Evolutionary conservation across 2,888 invertebrate genomes (phyloP), one percentile per base, ranked within the genome.

Genomic region (Mythimna vitellina): DNA sequence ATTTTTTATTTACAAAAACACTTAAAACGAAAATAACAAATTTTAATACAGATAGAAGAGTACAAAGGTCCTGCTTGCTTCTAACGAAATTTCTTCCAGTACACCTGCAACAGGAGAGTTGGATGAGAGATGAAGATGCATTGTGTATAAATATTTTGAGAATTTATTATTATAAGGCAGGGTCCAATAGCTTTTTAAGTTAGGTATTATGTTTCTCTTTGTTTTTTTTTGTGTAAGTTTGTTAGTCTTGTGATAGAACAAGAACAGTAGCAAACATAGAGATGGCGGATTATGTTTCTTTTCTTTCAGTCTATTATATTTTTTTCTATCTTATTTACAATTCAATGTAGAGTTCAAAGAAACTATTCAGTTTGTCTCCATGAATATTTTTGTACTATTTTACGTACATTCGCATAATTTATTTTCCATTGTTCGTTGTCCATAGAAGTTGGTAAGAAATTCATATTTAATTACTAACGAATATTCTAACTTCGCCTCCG

Each of bases 281-380:
- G n/a, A 60, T 77, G 22, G 53, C 9, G 29, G 20, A 61, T 73
- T 76, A 76, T 60, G n/a, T 60, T 12, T 60, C 5, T 68, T 60
- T 60, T 60, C 46, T 38, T 60, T 38, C 1, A 17, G 7, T 46
- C 6, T 20, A 5, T 46, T 51, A 9, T 25, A 74, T 60, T 38
- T 42, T 20, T 58, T 22, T 60, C 6, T 38, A 60, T 6, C 49
- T 49, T 38, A 67, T 60, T 46, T 49, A 20, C n/a, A 76, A 60
- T 35, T 29, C 22, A 9, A 76, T 42, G 8, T 29, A 5, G 76
- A 73, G 77, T 76, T 68, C 46, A 76, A 68, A 29, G 46, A n/a
- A 60, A 49, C 77, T n/a, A 76, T 76, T 69, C 6, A 7, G 53
- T 38, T 76, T 8, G 17, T 56, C 38, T 70, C 9, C 14, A 10